Conservation (phyloP, 2,797 vertebrate species). For the Centroberyx gerrardi region DNA sequence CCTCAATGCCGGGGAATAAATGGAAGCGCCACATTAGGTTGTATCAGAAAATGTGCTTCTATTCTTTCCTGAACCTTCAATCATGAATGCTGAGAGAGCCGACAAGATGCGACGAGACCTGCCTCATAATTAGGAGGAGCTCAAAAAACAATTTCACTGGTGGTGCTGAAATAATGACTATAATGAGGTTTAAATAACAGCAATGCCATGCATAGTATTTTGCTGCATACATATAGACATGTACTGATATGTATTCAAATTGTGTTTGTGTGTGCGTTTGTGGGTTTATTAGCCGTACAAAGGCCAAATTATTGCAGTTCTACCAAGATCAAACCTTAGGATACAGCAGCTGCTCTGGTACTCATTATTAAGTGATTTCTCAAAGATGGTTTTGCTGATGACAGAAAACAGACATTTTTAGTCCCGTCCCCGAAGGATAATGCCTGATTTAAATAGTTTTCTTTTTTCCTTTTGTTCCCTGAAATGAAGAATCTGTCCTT, state of each 20-base stretch:
- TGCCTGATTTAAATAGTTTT: conserved; percentile 35
- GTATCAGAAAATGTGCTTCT: conserved; percentile 65
- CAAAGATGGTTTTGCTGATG: conserved; percentile 36
- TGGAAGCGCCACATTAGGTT: conserved; percentile 57
- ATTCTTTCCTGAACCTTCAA: conserved; percentile 72
- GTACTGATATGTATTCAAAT: conserved; percentile 35
- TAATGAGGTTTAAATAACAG: conserved; percentile 65
- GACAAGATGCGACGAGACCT: conserved; percentile 53
- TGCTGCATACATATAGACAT: conserved; percentile 18
- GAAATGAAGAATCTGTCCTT: background rate
- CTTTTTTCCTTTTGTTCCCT: conserved; percentile 5
- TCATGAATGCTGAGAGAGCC: conserved; percentile 56
- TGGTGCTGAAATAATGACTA: conserved; percentile 58
- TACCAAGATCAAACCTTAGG: conserved; percentile 25
- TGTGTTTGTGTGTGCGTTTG: conserved; percentile 5
- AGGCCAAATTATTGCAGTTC: conserved; percentile 33
- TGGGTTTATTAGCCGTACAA: conserved; percentile 40
- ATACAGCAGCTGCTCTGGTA: conserved; percentile 24
- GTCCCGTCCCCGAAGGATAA: conserved; percentile 14
- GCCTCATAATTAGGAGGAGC: conserved; percentile 71
- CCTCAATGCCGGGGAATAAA: conserved; percentile 58
- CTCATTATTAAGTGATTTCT: conserved; percentile 29
- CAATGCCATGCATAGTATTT: conserved; percentile 32
- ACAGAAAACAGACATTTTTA: conserved; percentile 30
- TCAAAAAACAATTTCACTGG: conserved; percentile 63